phyloP scores from a whole-genome alignment of 2,113 vertebrate genomes.

The Gnathonemus longibarbis region DNA sequence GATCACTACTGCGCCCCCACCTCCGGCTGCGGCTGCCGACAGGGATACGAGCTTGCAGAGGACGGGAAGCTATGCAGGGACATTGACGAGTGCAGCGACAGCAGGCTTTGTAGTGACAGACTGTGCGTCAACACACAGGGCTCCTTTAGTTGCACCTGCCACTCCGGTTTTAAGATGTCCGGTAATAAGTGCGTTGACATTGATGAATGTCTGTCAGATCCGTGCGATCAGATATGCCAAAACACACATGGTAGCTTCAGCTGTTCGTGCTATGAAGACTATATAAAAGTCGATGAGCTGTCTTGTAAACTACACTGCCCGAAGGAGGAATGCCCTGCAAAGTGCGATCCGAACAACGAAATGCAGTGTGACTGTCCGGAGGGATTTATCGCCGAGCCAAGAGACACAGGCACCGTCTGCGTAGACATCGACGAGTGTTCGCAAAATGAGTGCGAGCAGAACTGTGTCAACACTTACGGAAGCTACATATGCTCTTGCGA shows the following conservation, averaged over 20 bases:
- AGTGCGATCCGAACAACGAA: slow-evolving; percentile 51
- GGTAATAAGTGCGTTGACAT: slow-evolving; percentile 41
- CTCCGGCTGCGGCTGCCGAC: slow-evolving; percentile 36
- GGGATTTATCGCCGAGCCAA: slow-evolving; percentile 39
- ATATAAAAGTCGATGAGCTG: background rate
- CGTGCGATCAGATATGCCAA: slow-evolving; percentile 53
- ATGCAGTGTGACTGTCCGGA: slow-evolving; percentile 47
- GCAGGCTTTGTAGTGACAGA: slow-evolving; percentile 39
- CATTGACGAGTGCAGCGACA: slow-evolving; percentile 45
- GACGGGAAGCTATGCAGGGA: slow-evolving; percentile 42
- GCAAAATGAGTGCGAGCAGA: background rate
- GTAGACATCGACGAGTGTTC: slow-evolving; percentile 52
- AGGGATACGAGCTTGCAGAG: slow-evolving; percentile 36
- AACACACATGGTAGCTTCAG: slow-evolving; percentile 38
- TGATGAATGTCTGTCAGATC: slow-evolving; percentile 46
- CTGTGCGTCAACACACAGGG: slow-evolving; percentile 39
- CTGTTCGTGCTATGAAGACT: slow-evolving; percentile 46
- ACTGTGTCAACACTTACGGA: slow-evolving; percentile 46
- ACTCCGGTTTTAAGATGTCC: slow-evolving; percentile 29
- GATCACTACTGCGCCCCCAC: slow-evolving; percentile 30
- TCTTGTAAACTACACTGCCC: slow-evolving; percentile 46
- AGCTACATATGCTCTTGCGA: slow-evolving; percentile 43
- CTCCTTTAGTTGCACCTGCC: slow-evolving; percentile 47
- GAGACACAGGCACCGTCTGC: rapidly evolving
- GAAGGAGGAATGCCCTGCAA: slow-evolving; percentile 33